These are phyloP conservation scores for Drusus annulatus DNA, from an alignment of 1,140 invertebrate genomes.

Conservation along the genomic window DNA sequence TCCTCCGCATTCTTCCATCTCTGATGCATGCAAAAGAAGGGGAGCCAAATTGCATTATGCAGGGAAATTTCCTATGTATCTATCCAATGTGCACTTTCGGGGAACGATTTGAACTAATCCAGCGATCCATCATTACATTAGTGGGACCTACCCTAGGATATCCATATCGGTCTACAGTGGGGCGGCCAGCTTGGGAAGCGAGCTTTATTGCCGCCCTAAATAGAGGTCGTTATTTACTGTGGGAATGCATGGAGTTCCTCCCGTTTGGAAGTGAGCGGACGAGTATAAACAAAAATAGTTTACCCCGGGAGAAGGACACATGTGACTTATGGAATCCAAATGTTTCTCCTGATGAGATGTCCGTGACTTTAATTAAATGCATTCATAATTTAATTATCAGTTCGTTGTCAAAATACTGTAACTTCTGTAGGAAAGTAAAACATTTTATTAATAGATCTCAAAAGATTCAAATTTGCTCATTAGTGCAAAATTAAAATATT, in stretches of 20 bases:
- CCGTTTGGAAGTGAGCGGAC: slow-evolving; percentile 7
- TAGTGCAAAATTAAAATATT: no score
- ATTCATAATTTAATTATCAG: neutral
- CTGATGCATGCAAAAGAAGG: slow-evolving; percentile 47
- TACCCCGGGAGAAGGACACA: slow-evolving; percentile 54
- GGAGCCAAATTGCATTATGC: slow-evolving; percentile 59
- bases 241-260: slow-evolving; percentile 6
- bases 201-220: slow-evolving; percentile 14
- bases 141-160: slow-evolving; percentile 53
- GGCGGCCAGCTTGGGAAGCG: neutral
- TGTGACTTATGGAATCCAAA: slow-evolving; percentile 57
- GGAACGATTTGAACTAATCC: slow-evolving; percentile 60
- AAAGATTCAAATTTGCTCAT: no score
- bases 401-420: no score
- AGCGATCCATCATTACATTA: slow-evolving; percentile 60
- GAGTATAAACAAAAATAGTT: slow-evolving; percentile 58
- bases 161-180: slow-evolving; percentile 22
- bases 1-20: slow-evolving; percentile 7
- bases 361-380: slow-evolving; percentile 21
- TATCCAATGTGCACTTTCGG: slow-evolving; percentile 58
- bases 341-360: slow-evolving; percentile 27
- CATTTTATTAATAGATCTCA: no score
- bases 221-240: slow-evolving; percentile 22
- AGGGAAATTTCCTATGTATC: slow-evolving; percentile 60
- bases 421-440: no score